A percentile compares a stretch with the other conserved stretches of the same genome.
phyloP scores from a whole-genome alignment of 2,797 vertebrate genomes.

The Smutsia gigantea region DNA sequence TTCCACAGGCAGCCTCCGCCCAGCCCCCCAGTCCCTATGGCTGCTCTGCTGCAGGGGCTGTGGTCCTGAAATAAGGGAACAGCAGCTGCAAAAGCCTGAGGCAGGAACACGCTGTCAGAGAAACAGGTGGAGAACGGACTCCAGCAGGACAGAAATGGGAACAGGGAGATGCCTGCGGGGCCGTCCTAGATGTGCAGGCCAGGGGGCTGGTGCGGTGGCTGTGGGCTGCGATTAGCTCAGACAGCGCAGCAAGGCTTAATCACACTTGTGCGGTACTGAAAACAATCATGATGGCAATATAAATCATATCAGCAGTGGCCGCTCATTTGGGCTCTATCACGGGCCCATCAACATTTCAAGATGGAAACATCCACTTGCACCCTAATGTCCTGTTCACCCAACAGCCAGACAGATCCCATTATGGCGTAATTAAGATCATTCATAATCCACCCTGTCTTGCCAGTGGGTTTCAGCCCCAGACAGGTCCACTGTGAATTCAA shows the following conservation, averaged over 20 bases:
- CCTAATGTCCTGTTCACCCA: too few relatives aligned
- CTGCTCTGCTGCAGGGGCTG: background rate
- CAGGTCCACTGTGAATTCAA: too few relatives aligned
- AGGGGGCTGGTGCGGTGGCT: too few relatives aligned
- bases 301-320: background rate
- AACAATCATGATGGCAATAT: background rate
- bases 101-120: background rate
- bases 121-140: background rate
- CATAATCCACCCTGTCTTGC: background rate
- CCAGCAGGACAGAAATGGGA: background rate
- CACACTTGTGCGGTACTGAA: background rate
- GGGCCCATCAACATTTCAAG: fast-evolving
- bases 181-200: too few relatives aligned
- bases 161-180: background rate
- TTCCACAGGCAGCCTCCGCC: background rate
- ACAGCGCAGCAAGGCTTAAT: background rate
- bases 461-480: too few relatives aligned
- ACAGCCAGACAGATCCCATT: background rate
- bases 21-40: too few relatives aligned
- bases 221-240: too few relatives aligned
- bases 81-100: background rate
- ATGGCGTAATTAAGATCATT: background rate
- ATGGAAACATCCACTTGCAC: background rate
- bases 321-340: background rate
- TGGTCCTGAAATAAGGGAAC: background rate